Base-by-base conservation (phyloP, 2,888 invertebrate species). In the Pyralis farinalis region DNA sequence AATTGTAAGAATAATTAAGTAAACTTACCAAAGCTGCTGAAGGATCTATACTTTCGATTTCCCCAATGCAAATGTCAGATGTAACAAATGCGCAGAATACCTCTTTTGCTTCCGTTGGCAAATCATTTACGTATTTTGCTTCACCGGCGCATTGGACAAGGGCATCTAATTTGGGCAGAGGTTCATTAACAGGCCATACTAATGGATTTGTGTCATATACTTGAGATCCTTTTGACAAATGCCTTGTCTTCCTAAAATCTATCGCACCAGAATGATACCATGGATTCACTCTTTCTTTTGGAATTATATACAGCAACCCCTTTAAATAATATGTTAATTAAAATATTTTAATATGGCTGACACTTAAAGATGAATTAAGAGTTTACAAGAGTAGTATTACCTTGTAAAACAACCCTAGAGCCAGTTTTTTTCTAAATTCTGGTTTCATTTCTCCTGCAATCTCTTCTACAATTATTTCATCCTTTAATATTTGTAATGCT, bases 71-170 rank as follows among this genome's bases (percentile, higher is more conserved):
- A 46, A 91, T 73, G 35, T 76, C 81, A 1, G 88, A 70, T 0
- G 91, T 71, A 0, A 94, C 93, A 54, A 94, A 93, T 0, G 92
- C 92, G 34, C 92, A 94, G 62, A 85, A 91, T 1, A 94, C 90
- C 71, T 95, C 93, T 59, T 92, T 91, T 0, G 87, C 82, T 10
- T 78, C 63, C 1, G 84, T 76, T 2, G 90, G 90, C 22, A 91
- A 64, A 59, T 95, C 95, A 56, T 92, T 92, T 0, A 91, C 78
- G 64, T 92, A 95, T 51, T 90, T 74, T 0, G 92, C 92, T 69
- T 94, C 93, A 0, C 95, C 94, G 35, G 92, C 85, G 53, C 90
- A 90, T 71, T 93, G 93, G 39, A 89, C 70, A 21, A 91, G 58
- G 0, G 92, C 91, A 53, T 93, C 93, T 7, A 92, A 46, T 69